Evolutionary conservation across 2,113 vertebrate species (phyloP).

Genomic region (Leiothrix lutea): DNA sequence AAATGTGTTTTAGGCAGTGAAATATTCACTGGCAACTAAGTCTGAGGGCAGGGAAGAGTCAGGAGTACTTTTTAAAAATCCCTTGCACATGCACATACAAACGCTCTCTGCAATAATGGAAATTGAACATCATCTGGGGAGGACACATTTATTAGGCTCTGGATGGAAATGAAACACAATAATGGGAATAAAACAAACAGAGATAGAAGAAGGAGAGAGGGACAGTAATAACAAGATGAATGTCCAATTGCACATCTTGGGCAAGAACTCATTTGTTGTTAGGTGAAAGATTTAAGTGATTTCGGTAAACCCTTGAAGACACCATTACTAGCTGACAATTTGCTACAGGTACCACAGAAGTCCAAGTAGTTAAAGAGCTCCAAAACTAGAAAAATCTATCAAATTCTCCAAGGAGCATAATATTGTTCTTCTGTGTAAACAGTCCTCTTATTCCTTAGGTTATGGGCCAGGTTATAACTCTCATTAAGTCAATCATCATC

Average conservation of each 20-base stretch:
- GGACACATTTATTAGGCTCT: not conserved
- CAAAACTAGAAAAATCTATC: slow-evolving; percentile 22
- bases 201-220: not conserved
- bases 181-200: not conserved
- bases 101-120: not conserved
- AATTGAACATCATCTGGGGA: not conserved
- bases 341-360: not conserved
- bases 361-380: slow-evolving; percentile 5
- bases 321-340: not conserved
- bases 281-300: not conserved
- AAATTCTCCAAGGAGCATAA: slow-evolving; percentile 17
- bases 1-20: not conserved
- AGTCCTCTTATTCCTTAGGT: slow-evolving; percentile 11
- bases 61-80: not conserved
- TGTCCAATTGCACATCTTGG: not conserved
- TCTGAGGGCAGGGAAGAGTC: no score
- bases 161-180: not conserved
- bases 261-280: not conserved
- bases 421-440: slow-evolving; percentile 16
- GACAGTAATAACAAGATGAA: not conserved
- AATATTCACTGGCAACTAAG: not conserved
- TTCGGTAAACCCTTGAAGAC: not conserved
- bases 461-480: not conserved
- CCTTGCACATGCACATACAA: accelerated
- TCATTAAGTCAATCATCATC: slow-evolving; percentile 49